These are phyloP conservation scores for Xenops minutus DNA, from an alignment of 2,797 vertebrate species.

Conservation along the genomic window DNA sequence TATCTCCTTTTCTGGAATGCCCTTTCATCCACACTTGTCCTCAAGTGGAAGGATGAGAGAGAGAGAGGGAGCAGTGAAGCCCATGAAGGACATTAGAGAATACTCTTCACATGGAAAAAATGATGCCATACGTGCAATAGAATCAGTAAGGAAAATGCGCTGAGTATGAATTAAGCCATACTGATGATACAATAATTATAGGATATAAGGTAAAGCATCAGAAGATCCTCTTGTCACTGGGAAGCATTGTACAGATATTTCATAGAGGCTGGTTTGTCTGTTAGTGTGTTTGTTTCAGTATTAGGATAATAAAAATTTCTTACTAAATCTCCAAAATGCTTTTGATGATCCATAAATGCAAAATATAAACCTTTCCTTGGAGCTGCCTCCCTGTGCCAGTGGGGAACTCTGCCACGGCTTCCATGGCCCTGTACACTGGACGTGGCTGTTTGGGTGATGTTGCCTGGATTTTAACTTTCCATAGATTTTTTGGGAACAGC, in stretches of 20 bases:
- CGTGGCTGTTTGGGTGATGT: fast-evolving
- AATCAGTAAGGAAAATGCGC: neutral
- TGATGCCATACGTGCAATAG: slow-evolving; percentile 20
- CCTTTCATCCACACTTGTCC: slow-evolving; percentile 46
- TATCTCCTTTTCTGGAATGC: slow-evolving; percentile 24
- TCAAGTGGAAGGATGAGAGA: slow-evolving; percentile 34
- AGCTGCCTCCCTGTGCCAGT: neutral
- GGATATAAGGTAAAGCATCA: neutral
- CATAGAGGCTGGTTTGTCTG: neutral
- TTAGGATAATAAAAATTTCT: neutral
- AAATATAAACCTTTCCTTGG: neutral
- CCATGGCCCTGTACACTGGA: neutral
- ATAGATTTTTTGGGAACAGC: neutral
- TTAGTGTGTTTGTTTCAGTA: neutral
- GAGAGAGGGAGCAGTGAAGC: neutral
- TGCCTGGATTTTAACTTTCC: neutral
- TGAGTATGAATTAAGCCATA: neutral
- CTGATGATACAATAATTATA: neutral
- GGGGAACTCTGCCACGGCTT: neutral
- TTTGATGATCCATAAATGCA: neutral
- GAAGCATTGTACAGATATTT: neutral
- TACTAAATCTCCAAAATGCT: neutral
- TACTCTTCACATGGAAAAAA: slow-evolving; percentile 14
- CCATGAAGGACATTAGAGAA: slow-evolving; percentile 51
- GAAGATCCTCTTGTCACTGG: neutral